A percentile compares a stretch with the other conserved stretches of the same genome.
These are phyloP conservation scores for Meloe dianella DNA, from an alignment of 2,888 invertebrate species.

Conservation along the genomic window DNA sequence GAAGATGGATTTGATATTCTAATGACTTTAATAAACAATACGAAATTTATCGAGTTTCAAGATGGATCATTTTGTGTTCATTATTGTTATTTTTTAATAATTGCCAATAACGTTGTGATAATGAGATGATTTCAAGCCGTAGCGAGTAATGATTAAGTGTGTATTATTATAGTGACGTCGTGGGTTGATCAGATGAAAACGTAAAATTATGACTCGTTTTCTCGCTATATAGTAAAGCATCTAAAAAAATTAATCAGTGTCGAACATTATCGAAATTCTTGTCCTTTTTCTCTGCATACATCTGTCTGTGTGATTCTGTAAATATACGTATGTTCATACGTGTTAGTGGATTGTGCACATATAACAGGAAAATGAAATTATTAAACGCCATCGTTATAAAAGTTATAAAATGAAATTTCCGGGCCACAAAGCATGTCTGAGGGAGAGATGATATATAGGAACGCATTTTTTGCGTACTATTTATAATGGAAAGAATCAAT, in stretches of 20 bases:
- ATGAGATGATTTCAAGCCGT: background rate
- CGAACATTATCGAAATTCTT: constrained; percentile 24
- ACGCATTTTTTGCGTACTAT: constrained; percentile 61
- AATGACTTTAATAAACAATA: background rate
- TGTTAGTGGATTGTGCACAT: constrained; percentile 45
- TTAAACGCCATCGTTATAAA: constrained; percentile 58
- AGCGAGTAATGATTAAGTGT: background rate
- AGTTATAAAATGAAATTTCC: constrained; percentile 61
- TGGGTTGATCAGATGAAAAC: background rate
- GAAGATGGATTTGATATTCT: background rate
- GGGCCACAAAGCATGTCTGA: constrained; percentile 59
- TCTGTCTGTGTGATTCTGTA: constrained; percentile 20
- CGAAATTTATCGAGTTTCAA: background rate
- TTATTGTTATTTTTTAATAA: background rate
- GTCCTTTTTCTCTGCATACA: constrained; percentile 13
- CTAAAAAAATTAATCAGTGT: constrained; percentile 51
- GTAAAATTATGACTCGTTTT: constrained; percentile 13
- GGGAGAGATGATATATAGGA: constrained; percentile 60
- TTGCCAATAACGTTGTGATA: background rate
- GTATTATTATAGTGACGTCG: background rate
- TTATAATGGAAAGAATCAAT: constrained; percentile 61
- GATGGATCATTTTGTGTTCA: background rate
- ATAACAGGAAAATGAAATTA: constrained; percentile 52
- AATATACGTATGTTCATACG: constrained; percentile 22
- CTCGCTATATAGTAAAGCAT: constrained; percentile 35